Conservation (phyloP, 2,113 vertebrate genomes). For the Bubo scandiacus region DNA sequence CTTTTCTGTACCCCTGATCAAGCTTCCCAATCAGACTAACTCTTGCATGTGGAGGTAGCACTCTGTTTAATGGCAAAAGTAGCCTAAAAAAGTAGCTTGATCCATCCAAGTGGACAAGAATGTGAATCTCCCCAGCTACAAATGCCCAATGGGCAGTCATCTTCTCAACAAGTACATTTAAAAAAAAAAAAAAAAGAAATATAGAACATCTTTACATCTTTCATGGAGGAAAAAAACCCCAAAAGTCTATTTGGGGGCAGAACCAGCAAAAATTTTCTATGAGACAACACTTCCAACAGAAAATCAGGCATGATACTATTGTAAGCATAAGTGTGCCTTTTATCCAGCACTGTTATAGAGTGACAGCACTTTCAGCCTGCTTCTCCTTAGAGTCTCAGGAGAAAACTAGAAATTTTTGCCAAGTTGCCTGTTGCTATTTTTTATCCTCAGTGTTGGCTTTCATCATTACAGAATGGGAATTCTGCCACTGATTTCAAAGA, state of each 20-base stretch:
- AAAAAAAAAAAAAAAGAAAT: background rate
- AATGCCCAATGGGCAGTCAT: background rate
- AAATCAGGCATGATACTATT: background rate
- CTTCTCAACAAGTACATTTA: background rate
- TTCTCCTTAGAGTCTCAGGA: slow-evolving; percentile 26
- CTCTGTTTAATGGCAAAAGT: background rate
- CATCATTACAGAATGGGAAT: slow-evolving; percentile 51
- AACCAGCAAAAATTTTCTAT: background rate
- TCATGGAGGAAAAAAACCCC: background rate
- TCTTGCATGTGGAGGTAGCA: background rate
- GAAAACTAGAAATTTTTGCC: slow-evolving; percentile 43
- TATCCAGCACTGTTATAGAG: background rate
- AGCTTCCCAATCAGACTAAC: background rate
- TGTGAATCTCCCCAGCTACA: background rate
- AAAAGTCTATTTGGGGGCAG: too few species aligned
- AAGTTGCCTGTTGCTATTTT: slow-evolving; percentile 55
- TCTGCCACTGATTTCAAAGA: slow-evolving; percentile 60
- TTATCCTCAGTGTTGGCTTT: slow-evolving; percentile 37
- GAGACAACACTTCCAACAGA: background rate
- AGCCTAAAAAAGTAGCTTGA: background rate
- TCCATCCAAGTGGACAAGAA: background rate
- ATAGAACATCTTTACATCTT: background rate
- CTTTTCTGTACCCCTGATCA: background rate
- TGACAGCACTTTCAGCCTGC: background rate
- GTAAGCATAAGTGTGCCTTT: background rate